Evolutionary conservation across 1,140 invertebrate species (phyloP).

Genomic region (Pseudomyrmex concolor): DNA sequence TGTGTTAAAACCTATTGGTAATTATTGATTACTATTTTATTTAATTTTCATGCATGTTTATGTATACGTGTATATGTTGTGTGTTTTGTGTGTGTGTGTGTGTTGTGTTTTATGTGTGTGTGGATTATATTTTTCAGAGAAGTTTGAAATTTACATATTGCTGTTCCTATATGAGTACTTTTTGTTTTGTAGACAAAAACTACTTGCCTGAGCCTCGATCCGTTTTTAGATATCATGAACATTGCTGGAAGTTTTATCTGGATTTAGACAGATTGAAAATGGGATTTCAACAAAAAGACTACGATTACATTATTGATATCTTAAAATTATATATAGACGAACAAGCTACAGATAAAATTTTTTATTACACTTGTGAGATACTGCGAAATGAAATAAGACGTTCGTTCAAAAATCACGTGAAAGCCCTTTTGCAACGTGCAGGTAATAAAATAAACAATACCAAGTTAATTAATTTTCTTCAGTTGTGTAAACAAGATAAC

Average conservation of each 20-base stretch:
- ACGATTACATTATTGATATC: conserved; percentile 69
- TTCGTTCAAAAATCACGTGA: conserved; percentile 62
- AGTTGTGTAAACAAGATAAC: too few species aligned
- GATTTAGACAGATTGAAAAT: conserved; percentile 62
- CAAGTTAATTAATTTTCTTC: too few species aligned
- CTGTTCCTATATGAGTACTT: conserved; percentile 1
- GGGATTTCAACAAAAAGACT: conserved; percentile 71
- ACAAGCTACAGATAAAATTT: conserved; percentile 11
- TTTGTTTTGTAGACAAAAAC: conserved; percentile 53
- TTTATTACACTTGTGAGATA: conserved; percentile 67
- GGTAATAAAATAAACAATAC: conserved; percentile 62
- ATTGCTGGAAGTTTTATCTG: conserved; percentile 71
- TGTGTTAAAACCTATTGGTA: conserved; percentile 46
- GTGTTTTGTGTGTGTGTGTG: too few species aligned
- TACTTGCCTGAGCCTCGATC: conserved; percentile 57
- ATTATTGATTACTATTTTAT: conserved; percentile 28
- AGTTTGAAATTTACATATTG: background rate
- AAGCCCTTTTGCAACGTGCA: conserved; percentile 69
- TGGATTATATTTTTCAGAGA: background rate
- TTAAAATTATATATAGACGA: conserved; percentile 56
- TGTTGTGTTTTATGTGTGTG: too few species aligned
- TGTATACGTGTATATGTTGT: background rate
- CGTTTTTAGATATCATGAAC: conserved; percentile 22
- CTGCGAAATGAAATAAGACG: conserved; percentile 68
- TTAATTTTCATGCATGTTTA: background rate